phyloP scores from a whole-genome alignment of 2,888 invertebrate species.

The Polia nebulosa region DNA sequence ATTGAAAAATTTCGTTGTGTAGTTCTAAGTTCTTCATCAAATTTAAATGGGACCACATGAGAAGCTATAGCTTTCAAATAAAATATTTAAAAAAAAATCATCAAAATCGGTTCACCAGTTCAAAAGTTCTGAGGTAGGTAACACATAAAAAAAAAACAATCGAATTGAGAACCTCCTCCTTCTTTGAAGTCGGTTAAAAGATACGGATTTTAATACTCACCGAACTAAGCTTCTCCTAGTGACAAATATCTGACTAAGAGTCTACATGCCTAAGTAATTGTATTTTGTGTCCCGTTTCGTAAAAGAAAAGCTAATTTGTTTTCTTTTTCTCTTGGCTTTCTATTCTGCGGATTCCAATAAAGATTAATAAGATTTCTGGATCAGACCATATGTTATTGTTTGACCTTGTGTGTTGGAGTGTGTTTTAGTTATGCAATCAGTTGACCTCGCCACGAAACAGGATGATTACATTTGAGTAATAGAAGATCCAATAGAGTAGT shows the following conservation, averaged over 20 bases:
- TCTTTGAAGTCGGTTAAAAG: too few relatives aligned
- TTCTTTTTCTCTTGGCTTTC: slow-evolving; percentile 6
- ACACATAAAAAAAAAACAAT: too few relatives aligned
- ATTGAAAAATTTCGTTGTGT: too few relatives aligned
- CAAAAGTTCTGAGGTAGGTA: too few relatives aligned
- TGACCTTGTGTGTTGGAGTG: background rate
- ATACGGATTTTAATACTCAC: background rate
- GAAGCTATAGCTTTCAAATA: too few relatives aligned
- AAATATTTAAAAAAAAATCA: too few relatives aligned
- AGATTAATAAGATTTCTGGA: slow-evolving; percentile 22
- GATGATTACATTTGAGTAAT: too few relatives aligned
- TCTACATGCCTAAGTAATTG: slow-evolving; percentile 14
- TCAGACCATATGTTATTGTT: slow-evolving; percentile 6
- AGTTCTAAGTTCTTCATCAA: too few relatives aligned
- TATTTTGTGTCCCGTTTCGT: slow-evolving; percentile 17
- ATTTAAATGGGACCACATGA: too few relatives aligned
- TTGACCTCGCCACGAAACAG: background rate
- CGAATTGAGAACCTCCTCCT: too few relatives aligned
- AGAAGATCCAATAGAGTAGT: background rate
- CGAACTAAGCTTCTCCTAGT: background rate
- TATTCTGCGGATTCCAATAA: slow-evolving; percentile 28
- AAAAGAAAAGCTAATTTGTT: slow-evolving; percentile 24
- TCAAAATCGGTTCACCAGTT: too few relatives aligned
- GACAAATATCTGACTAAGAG: slow-evolving; percentile 16
- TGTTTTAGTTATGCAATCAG: slow-evolving; percentile 6